Evolutionary conservation across 2,888 invertebrate species (phyloP).

Genomic region (Deroplatys truncata): DNA sequence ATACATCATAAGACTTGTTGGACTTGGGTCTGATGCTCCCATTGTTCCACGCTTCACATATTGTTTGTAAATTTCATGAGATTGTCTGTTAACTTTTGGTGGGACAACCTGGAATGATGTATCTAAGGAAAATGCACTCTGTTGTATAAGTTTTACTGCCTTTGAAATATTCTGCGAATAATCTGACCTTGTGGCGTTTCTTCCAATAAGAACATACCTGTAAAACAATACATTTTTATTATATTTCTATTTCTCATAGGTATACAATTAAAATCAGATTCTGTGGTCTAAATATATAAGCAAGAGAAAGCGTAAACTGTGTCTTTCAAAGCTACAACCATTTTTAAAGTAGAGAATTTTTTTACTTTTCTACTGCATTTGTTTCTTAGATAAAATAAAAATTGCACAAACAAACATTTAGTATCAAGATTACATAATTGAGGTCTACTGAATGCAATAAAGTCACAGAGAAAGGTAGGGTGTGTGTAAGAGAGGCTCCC

Average conservation of each 20-base stretch:
- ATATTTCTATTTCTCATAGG: not conserved
- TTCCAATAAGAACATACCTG: slow-evolving; percentile 63
- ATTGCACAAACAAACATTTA: too few species aligned
- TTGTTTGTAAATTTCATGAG: slow-evolving; percentile 64
- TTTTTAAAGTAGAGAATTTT: too few species aligned
- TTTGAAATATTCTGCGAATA: slow-evolving; percentile 46
- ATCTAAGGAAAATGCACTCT: slow-evolving; percentile 61
- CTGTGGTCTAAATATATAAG: too few species aligned
- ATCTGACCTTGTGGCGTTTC: slow-evolving; percentile 55
- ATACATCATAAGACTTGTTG: slow-evolving; percentile 49
- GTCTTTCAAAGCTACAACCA: too few species aligned
- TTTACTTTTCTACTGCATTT: too few species aligned
- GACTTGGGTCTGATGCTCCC: slow-evolving; percentile 50
- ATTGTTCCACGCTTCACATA: slow-evolving; percentile 57
- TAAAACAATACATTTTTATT: slow-evolving; percentile 29
- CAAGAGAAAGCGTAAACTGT: too few species aligned
- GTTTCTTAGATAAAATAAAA: too few species aligned
- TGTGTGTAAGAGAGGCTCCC: too few species aligned
- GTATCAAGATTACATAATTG: too few species aligned
- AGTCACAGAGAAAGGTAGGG: too few species aligned
- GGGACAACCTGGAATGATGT: slow-evolving; percentile 51
- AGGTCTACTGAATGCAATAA: too few species aligned
- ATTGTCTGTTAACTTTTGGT: slow-evolving; percentile 59
- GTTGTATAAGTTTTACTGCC: slow-evolving; percentile 52
- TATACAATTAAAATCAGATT: too few species aligned